Evolutionary conservation across 2,888 invertebrate species (phyloP).

Genomic region (Allophyes oxyacanthae): DNA sequence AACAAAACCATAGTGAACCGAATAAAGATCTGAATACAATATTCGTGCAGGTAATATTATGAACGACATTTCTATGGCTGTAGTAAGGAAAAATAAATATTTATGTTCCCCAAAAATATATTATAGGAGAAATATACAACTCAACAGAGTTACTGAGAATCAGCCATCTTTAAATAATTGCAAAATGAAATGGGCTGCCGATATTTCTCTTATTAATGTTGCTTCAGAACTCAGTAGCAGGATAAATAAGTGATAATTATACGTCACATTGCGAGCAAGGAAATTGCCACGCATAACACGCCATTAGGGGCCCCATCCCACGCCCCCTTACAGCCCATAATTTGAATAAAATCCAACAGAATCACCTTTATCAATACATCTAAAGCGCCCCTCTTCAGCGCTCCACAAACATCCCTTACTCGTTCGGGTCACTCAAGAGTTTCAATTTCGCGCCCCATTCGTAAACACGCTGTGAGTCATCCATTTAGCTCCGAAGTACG

Average conservation of each 20-base stretch:
- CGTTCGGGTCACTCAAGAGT: slow-evolving; percentile 19
- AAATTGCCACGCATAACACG: background rate
- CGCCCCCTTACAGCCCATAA: slow-evolving; percentile 1
- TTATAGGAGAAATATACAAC: too few relatives aligned
- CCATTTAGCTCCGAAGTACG: slow-evolving; percentile 1
- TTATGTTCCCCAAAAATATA: too few relatives aligned
- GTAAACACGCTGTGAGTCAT: background rate
- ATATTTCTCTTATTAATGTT: too few relatives aligned
- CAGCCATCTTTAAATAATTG: too few relatives aligned
- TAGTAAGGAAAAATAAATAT: too few relatives aligned
- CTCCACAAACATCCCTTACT: slow-evolving; percentile 17
- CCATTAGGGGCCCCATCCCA: background rate
- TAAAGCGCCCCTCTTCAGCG: background rate
- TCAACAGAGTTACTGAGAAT: too few relatives aligned
- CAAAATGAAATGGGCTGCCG: too few relatives aligned
- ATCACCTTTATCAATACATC: slow-evolving; percentile 8
- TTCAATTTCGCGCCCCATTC: slow-evolving; percentile 17
- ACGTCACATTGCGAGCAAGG: background rate
- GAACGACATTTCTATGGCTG: too few relatives aligned
- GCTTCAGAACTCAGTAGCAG: too few relatives aligned
- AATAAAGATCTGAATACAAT: too few relatives aligned
- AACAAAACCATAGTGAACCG: too few relatives aligned
- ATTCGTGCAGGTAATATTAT: too few relatives aligned
- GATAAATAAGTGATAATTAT: background rate
- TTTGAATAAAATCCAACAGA: slow-evolving; percentile 8